phyloP scores from a whole-genome alignment of 2,113 vertebrate species.

The Agelaius phoeniceus region DNA sequence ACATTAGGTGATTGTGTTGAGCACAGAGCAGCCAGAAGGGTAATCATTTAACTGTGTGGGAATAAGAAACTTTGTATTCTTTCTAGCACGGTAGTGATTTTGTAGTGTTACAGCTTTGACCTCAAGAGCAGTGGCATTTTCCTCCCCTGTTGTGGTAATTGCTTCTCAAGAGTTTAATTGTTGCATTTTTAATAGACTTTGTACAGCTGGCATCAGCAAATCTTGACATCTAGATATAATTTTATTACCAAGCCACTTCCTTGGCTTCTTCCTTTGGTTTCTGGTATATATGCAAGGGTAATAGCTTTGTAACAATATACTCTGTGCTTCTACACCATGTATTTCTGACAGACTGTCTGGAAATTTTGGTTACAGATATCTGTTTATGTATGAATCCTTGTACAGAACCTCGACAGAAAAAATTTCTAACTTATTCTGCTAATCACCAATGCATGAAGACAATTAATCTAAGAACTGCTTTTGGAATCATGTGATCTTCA shows the following conservation, averaged over 20 bases:
- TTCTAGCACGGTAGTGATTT: background rate
- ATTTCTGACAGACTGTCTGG: background rate
- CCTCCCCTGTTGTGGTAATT: background rate
- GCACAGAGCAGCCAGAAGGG: background rate
- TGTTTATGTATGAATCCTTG: background rate
- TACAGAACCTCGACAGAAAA: background rate
- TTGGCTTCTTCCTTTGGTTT: background rate
- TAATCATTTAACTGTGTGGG: background rate
- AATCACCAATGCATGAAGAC: background rate
- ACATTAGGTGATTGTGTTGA: rapidly evolving
- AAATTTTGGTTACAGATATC: background rate
- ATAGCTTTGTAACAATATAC: background rate
- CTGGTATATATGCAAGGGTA: background rate
- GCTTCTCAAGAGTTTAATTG: background rate
- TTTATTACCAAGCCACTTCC: background rate
- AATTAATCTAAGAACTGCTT: background rate
- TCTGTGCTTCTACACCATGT: background rate
- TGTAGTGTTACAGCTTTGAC: background rate
- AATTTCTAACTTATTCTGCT: background rate
- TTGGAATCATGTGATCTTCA: background rate
- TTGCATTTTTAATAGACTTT: background rate
- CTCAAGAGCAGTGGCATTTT: background rate
- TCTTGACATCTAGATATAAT: background rate
- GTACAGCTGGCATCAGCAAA: background rate
- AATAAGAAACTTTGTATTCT: background rate